Conservation (phyloP, 2,888 invertebrate species). For the Agonopterix arenella region DNA sequence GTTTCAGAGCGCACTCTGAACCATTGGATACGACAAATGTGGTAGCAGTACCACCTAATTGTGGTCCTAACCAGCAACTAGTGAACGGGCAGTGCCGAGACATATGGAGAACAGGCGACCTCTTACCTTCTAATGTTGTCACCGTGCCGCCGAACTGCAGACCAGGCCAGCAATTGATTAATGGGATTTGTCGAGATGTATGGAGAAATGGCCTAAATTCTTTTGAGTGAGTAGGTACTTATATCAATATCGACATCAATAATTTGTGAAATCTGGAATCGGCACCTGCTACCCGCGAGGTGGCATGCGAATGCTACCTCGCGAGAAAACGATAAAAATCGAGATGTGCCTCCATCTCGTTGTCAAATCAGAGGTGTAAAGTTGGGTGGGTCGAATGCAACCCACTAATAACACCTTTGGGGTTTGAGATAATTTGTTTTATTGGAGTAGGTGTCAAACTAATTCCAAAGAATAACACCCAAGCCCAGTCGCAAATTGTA, state of each 20-base stretch:
- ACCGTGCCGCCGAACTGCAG: constrained; percentile 30
- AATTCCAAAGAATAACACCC: too few relatives aligned
- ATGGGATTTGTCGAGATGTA: constrained; percentile 22
- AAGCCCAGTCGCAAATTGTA: too few relatives aligned
- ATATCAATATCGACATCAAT: constrained; percentile 1
- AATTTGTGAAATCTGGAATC: not conserved
- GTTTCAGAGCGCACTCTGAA: too few relatives aligned
- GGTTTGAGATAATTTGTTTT: too few relatives aligned
- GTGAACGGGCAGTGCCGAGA: constrained; percentile 14
- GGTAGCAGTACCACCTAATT: constrained; percentile 11
- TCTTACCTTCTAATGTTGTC: constrained; percentile 12
- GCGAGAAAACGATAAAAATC: too few relatives aligned
- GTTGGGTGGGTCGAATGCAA: too few relatives aligned
- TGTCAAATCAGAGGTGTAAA: too few relatives aligned
- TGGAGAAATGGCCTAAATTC: constrained; percentile 9
- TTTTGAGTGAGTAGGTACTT: not conserved
- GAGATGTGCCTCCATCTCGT: too few relatives aligned
- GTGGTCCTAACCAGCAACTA: constrained; percentile 11
- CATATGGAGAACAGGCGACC: constrained; percentile 4
- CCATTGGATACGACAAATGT: not conserved
- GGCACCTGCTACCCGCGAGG: too few relatives aligned
- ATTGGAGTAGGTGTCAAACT: too few relatives aligned
- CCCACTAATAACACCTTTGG: too few relatives aligned
- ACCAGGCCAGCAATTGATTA: constrained; percentile 20
- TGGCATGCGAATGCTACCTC: too few relatives aligned